phyloP scores from a whole-genome alignment of 2,797 vertebrate species.

The Epinephelus awoara region DNA sequence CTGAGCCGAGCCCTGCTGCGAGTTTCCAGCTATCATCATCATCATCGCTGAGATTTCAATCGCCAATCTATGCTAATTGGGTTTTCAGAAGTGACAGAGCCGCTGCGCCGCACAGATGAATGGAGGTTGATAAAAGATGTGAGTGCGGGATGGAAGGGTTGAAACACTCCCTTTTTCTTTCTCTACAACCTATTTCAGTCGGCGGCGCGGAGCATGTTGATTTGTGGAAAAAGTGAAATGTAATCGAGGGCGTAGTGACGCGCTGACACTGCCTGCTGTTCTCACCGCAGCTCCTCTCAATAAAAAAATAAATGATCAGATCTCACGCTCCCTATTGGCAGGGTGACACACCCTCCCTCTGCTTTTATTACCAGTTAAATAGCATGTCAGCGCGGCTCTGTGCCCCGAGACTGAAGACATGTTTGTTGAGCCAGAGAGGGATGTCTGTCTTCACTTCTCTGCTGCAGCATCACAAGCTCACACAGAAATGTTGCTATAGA shows the following conservation, averaged over 20 bases:
- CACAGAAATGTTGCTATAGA: slow-evolving; percentile 51
- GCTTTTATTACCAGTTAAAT: slow-evolving; percentile 55
- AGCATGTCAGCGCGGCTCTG: slow-evolving; percentile 34
- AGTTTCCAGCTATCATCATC: slow-evolving; percentile 24
- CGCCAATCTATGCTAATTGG: slow-evolving; percentile 44
- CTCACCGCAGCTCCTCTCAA: slow-evolving; percentile 50
- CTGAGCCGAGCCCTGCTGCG: slow-evolving; percentile 21
- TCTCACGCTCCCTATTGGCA: slow-evolving; percentile 39
- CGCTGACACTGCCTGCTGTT: slow-evolving; percentile 39
- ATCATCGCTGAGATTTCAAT: slow-evolving; percentile 29
- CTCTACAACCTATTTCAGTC: neutral
- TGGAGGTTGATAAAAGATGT: slow-evolving; percentile 31
- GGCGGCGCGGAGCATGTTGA: neutral
- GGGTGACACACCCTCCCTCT: neutral
- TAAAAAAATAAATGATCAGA: slow-evolving; percentile 62
- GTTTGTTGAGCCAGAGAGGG: slow-evolving; percentile 20
- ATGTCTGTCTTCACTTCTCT: slow-evolving; percentile 20
- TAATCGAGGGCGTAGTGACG: slow-evolving; percentile 12
- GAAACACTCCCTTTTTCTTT: neutral
- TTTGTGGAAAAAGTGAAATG: slow-evolving; percentile 1
- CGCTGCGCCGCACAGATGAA: slow-evolving; percentile 23
- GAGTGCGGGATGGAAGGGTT: neutral
- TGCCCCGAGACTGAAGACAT: slow-evolving; percentile 1
- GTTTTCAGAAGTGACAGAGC: slow-evolving; percentile 42
- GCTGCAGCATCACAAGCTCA: too few species aligned